Conservation (phyloP, 2,888 invertebrate species). For the Drosophila ezoana region DNA sequence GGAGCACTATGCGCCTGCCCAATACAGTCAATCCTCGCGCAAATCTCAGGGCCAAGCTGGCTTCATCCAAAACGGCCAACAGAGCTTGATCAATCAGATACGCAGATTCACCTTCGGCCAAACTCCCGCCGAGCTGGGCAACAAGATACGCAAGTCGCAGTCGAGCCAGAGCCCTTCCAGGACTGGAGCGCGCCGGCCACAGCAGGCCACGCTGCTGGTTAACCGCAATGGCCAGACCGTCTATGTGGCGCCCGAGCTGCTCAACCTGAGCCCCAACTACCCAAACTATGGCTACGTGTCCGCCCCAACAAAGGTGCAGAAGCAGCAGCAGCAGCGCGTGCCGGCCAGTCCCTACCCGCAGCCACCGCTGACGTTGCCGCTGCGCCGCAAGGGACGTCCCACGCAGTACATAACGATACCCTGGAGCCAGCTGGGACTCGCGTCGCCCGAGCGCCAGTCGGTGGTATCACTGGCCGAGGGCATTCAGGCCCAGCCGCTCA, state of each 20-base stretch:
- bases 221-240: slow-evolving; percentile 80
- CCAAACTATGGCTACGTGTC: slow-evolving; percentile 50
- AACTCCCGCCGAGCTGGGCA: slow-evolving; percentile 60
- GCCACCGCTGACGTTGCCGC: slow-evolving; percentile 65
- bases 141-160: slow-evolving; percentile 45
- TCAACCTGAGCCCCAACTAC: slow-evolving; percentile 48
- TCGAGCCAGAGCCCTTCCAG: slow-evolving; percentile 1
- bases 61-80: slow-evolving; percentile 76
- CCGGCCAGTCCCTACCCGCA: slow-evolving; percentile 63
- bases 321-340: slow-evolving; percentile 41
- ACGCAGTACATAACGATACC: slow-evolving; percentile 82
- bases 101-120: slow-evolving; percentile 74
- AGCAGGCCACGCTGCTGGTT: slow-evolving; percentile 69
- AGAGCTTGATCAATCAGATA: slow-evolving; percentile 75
- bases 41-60: slow-evolving; percentile 51
- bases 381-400: slow-evolving; percentile 73
- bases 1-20: slow-evolving; percentile 37
- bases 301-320: slow-evolving; percentile 13
- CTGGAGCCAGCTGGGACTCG: slow-evolving; percentile 79
- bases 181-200: slow-evolving; percentile 54
- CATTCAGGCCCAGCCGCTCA: slow-evolving; percentile 76
- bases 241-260: slow-evolving; percentile 68
- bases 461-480: slow-evolving; percentile 58
- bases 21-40: slow-evolving; percentile 43
- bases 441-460: slow-evolving; percentile 69